Evolutionary conservation across 2,797 vertebrate genomes (phyloP).

Genomic region (Spinus olivaceus): DNA sequence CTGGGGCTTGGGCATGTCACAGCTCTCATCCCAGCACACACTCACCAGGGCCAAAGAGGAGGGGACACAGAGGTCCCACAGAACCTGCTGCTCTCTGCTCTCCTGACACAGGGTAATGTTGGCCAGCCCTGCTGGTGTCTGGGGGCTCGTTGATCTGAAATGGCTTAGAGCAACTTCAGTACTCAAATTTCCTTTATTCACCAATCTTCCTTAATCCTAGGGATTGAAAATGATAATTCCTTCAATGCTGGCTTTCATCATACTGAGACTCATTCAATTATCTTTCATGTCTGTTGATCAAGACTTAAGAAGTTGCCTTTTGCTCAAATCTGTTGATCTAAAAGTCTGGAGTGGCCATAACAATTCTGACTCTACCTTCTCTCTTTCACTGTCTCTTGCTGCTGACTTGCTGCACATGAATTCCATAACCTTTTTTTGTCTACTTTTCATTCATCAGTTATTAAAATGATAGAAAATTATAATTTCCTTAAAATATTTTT

Average conservation of each 20-base stretch:
- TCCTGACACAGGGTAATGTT: not conserved
- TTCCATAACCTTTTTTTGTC: not conserved
- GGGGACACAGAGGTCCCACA: not conserved
- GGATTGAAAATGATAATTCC: constrained; percentile 17
- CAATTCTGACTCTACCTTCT: not conserved
- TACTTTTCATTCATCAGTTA: not conserved
- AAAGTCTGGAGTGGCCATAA: not conserved
- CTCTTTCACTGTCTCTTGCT: not conserved
- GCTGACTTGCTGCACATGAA: not conserved
- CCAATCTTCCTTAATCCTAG: constrained; percentile 21
- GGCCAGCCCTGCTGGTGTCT: not conserved
- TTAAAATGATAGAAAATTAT: not conserved
- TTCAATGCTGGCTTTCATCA: not conserved
- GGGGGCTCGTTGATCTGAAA: not conserved
- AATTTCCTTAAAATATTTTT: not conserved
- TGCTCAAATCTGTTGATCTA: not conserved
- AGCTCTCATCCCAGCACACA: too few relatives aligned
- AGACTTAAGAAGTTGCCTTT: not conserved
- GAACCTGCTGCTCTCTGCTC: not conserved
- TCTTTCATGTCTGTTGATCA: not conserved
- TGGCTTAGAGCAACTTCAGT: not conserved
- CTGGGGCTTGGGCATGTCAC: too few relatives aligned
- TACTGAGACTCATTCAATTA: not conserved
- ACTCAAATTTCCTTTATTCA: constrained; percentile 10
- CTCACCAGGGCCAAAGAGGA: not conserved